Percentiles rank a stretch among this genome's conserved stretches.
phyloP scores from a whole-genome alignment of 2,797 vertebrate genomes.

The Aldrovandia affinis region DNA sequence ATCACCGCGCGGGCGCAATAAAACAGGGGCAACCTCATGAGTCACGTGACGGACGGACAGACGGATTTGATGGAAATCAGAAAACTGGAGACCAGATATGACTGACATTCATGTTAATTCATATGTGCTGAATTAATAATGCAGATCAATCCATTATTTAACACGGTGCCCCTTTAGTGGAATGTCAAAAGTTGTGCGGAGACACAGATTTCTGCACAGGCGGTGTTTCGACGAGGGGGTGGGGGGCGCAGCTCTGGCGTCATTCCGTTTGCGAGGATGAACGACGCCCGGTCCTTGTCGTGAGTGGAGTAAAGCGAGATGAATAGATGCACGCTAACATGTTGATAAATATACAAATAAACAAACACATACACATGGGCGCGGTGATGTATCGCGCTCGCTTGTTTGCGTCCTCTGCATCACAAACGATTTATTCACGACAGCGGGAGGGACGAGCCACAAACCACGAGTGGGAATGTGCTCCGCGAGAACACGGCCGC shows the following conservation, averaged over 20 bases:
- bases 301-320: neutral
- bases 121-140: conserved; percentile 25
- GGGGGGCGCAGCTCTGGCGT: neutral
- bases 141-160: conserved; percentile 27
- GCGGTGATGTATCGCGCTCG: neutral
- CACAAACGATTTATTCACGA: conserved; percentile 29
- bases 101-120: conserved; percentile 25
- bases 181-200: conserved; percentile 9
- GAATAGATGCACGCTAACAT: neutral
- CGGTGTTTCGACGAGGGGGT: neutral
- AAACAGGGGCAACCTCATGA: conserved; percentile 9
- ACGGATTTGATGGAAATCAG: neutral
- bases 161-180: neutral
- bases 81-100: neutral
- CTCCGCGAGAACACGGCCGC: neutral
- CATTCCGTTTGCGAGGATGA: neutral
- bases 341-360: conserved; percentile 1
- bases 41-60: neutral
- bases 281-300: neutral
- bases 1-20: neutral
- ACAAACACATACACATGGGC: neutral
- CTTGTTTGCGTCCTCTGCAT: conserved; percentile 22
- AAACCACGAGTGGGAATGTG: neutral
- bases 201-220: neutral
- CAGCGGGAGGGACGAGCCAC: neutral